Evolutionary conservation across 2,113 vertebrate species (phyloP).

Genomic region (Cairina moschata): DNA sequence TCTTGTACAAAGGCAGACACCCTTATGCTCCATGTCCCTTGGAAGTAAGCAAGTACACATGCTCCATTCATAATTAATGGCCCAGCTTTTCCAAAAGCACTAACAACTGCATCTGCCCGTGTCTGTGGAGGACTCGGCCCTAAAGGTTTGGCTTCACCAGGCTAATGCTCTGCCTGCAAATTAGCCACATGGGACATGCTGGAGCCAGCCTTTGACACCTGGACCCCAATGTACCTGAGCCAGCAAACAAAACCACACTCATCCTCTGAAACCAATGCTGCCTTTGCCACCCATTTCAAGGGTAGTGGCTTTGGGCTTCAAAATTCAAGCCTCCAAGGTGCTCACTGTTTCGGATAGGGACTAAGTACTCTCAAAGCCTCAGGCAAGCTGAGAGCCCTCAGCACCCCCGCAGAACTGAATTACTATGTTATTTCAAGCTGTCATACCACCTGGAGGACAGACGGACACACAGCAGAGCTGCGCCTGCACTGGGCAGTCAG

Average conservation of each 20-base stretch:
- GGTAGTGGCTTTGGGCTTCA: not conserved
- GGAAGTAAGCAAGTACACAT: not conserved
- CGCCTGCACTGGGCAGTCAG: not conserved
- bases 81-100: slow-evolving; percentile 4
- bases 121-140: slow-evolving; percentile 4
- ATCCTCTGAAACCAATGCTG: not conserved
- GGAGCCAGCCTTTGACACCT: not conserved
- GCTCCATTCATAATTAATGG: slow-evolving; percentile 34
- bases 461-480: not conserved
- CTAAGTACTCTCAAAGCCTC: not conserved
- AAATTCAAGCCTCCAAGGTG: not conserved
- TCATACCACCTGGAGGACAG: fast-evolving
- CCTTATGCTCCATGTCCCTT: not conserved
- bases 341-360: not conserved
- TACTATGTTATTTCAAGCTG: not conserved
- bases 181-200: not conserved
- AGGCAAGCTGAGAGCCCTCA: not conserved
- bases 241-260: not conserved
- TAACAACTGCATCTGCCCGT: slow-evolving; percentile 42
- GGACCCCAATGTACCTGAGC: not conserved
- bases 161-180: slow-evolving; percentile 9
- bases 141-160: slow-evolving; percentile 10
- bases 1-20: not conserved
- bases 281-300: not conserved
- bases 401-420: not conserved